These are phyloP conservation scores for Oryzias javanicus DNA, from an alignment of 2,113 vertebrate genomes.

Conservation along the genomic window DNA sequence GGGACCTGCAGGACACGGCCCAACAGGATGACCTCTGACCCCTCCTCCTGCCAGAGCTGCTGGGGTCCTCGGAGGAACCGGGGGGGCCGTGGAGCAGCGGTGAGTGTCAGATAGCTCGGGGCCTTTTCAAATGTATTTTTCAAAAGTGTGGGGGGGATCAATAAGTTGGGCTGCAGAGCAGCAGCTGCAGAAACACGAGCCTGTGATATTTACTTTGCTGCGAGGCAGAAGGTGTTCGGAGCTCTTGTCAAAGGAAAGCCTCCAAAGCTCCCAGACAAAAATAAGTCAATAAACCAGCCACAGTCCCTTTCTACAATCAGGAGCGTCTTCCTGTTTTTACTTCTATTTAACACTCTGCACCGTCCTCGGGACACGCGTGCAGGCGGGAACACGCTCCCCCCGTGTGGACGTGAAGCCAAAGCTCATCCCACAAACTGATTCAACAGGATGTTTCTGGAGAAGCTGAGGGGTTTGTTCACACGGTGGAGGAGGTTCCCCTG, in stretches of 20 bases:
- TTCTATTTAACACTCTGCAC: conserved; percentile 5
- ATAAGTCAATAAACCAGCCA: conserved; percentile 54
- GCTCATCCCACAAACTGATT: too few relatives aligned
- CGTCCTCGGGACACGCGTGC: not conserved
- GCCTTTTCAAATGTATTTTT: conserved; percentile 75
- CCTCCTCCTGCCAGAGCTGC: conserved; percentile 52
- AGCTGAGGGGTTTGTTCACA: too few relatives aligned
- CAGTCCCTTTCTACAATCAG: conserved; percentile 26
- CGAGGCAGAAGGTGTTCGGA: conserved; percentile 53
- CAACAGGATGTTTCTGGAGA: too few relatives aligned
- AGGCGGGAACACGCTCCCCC: too few relatives aligned
- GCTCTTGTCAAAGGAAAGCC: conserved; percentile 51
- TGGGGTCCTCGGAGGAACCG: conserved; percentile 55
- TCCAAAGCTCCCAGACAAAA: conserved; percentile 44
- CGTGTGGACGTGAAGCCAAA: too few relatives aligned
- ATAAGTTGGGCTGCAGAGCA: conserved; percentile 63
- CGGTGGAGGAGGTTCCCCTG: too few relatives aligned
- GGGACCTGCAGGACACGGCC: conserved; percentile 66
- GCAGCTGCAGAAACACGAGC: conserved; percentile 60
- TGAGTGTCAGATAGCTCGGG: conserved; percentile 71
- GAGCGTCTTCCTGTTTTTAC: conserved; percentile 14
- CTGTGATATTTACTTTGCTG: conserved; percentile 67
- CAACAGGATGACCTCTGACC: conserved; percentile 66
- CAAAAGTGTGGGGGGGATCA: conserved; percentile 70
- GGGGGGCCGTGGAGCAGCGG: conserved; percentile 44